A percentile compares a stretch with the other conserved stretches of the same genome.
phyloP scores from a whole-genome alignment of 2,888 invertebrate species.

The Aphodius sticticus region DNA sequence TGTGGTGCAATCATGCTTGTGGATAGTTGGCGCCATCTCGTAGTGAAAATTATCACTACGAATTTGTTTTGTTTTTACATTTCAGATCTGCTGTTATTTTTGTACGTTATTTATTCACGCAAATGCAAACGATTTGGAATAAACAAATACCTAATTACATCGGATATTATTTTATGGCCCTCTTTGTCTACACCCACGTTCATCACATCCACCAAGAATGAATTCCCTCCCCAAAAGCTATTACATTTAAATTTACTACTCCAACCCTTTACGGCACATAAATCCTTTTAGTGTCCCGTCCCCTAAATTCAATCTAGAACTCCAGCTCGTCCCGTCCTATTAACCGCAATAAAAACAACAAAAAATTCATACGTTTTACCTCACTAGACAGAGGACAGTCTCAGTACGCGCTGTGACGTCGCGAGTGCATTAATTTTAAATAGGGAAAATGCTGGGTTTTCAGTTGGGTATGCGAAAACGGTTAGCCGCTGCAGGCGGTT shows the following conservation, averaged over 20 bases:
- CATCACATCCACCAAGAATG: too few relatives aligned
- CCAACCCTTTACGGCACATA: not conserved
- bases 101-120: too few relatives aligned
- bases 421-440: not conserved
- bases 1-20: too few relatives aligned
- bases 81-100: too few relatives aligned
- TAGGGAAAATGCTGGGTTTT: not conserved
- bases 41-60: too few relatives aligned
- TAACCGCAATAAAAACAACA: not conserved
- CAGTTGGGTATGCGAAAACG: not conserved
- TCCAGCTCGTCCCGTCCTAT: not conserved
- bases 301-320: not conserved
- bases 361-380: not conserved
- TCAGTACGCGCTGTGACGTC: not conserved
- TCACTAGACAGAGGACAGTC: not conserved
- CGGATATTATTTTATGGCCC: too few relatives aligned
- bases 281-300: not conserved
- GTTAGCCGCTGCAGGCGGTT: not conserved
- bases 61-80: too few relatives aligned
- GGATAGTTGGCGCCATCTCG: too few relatives aligned
- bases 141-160: too few relatives aligned
- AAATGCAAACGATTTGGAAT: too few relatives aligned
- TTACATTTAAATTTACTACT: not conserved
- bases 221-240: too few relatives aligned
- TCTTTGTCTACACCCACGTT: too few relatives aligned